Evolutionary conservation across 2,113 vertebrate genomes (phyloP).

Genomic region (Saccopteryx bilineata): DNA sequence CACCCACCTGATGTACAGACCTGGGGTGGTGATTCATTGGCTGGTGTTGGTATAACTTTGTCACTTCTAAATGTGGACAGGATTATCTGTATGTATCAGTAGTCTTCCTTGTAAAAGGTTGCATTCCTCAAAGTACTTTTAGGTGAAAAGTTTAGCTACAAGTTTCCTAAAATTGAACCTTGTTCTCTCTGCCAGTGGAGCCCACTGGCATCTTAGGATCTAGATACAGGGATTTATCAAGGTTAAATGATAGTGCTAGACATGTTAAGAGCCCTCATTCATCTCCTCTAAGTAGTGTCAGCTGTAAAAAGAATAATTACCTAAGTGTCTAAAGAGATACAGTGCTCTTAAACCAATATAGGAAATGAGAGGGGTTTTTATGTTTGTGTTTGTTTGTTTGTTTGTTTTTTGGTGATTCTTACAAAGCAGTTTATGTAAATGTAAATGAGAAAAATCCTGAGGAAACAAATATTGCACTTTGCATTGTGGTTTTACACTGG

Average conservation of each 20-base stretch:
- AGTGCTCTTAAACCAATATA: neutral
- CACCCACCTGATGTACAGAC: constrained; percentile 2
- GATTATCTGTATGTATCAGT: neutral
- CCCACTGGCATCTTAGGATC: neutral
- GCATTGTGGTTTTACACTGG: neutral
- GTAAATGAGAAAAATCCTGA: constrained; percentile 48
- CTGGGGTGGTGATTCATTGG: constrained; percentile 32
- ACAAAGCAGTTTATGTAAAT: constrained; percentile 39
- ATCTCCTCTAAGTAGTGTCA: neutral
- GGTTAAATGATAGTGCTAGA: neutral
- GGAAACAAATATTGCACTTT: neutral
- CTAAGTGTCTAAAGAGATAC: neutral
- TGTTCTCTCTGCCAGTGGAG: neutral
- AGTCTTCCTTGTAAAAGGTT: neutral
- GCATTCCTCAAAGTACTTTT: neutral
- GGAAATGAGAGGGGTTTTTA: neutral
- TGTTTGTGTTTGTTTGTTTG: neutral
- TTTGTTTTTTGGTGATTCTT: neutral
- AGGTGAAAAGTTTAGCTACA: neutral
- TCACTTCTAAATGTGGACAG: constrained; percentile 35
- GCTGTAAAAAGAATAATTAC: neutral
- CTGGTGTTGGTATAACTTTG: constrained; percentile 10
- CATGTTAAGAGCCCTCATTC: neutral
- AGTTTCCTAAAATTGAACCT: neutral
- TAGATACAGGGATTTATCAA: neutral